Base-by-base conservation (phyloP, 2,888 invertebrate genomes). In the Eupithecia insigniata region DNA sequence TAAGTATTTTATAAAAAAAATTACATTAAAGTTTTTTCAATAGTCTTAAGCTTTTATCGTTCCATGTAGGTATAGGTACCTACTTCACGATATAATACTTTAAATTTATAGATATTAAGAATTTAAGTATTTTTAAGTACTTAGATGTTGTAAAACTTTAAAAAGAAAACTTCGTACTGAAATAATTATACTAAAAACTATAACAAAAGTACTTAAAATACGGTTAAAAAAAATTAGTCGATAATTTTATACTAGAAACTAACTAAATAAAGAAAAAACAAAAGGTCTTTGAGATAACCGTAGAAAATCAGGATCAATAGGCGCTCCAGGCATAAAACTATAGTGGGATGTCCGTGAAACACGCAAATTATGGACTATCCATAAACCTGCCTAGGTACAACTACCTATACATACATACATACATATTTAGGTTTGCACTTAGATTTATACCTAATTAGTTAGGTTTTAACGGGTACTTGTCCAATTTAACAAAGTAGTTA, bases 301-400 rank as follows among this genome's bases (percentile, higher is more conserved):
- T 67, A 66, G 73, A 76, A 77, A 73, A 76, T 76, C 76, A 72
- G 70, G 65, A 72, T 46, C 55, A 55, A 26, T 28, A 71, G 66
- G 76, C n/a, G n/a, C 74, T 75, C 76, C 74, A 74, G 77, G 77
- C 77, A 77, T 79, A 71, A 70, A 68, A 58, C 72, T 75, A 74
- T 34, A 73, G 58, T 69, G 69, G 77, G 77, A 70, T 71, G 75
- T 73, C 80, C 81, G 80, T 81, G 81, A 80, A 82, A 82, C 75
- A 73, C 67, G 81, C 71, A 81, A 80, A 82, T 81, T 80, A 80
- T 72, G 71, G 71, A 74, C 70, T 36, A 43, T 46, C 16, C 36
- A 30, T 65, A 72, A 32, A 67, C n/a, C n/a, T 46, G 46, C 1
- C n/a, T 51, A 39, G 2, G 14, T 39, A 2, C n/a, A 43, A 0